Percentiles rank a stretch among this genome's conserved stretches.
Conservation (phyloP, 2,888 invertebrate genomes). For the Gymnosoma rotundatum region DNA sequence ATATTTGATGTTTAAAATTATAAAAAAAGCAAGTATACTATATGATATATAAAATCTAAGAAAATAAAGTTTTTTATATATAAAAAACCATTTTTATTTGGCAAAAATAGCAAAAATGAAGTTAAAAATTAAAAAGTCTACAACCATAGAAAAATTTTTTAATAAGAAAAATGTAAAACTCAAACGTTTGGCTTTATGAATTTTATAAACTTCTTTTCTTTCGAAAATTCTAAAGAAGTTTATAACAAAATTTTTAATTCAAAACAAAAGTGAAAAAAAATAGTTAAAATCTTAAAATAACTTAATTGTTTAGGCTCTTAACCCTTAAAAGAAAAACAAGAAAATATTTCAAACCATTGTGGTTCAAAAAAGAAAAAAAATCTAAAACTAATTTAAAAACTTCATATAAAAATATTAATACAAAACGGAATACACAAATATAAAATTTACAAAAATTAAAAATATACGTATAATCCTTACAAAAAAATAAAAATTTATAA, state of each 20-base stretch:
- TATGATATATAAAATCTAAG: conserved; percentile 28
- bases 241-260: conserved; percentile 60
- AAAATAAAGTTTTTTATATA: conserved; percentile 28
- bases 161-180: conserved; percentile 30
- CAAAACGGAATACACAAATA: conserved; percentile 28
- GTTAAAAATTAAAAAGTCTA: conserved; percentile 59
- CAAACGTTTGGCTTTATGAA: conserved; percentile 66
- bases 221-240: conserved; percentile 49
- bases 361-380: conserved; percentile 62
- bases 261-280: conserved; percentile 48
- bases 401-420: conserved; percentile 40
- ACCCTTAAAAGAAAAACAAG: conserved; percentile 58
- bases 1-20: conserved; percentile 44
- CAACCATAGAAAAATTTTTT: conserved; percentile 65
- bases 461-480: conserved; percentile 64
- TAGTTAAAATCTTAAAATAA: conserved; percentile 70
- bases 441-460: conserved; percentile 40
- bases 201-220: conserved; percentile 63
- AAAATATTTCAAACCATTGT: conserved; percentile 42
- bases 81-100: conserved; percentile 25
- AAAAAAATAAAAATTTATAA: conserved; percentile 68
- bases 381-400: conserved; percentile 51
- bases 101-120: conserved; percentile 36
- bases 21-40: conserved; percentile 58
- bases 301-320: conserved; percentile 69